Evolutionary conservation across 2,797 vertebrate genomes (phyloP), one percentile per base, ranked within the genome.

Genomic region (Semaprochilodus insignis): DNA sequence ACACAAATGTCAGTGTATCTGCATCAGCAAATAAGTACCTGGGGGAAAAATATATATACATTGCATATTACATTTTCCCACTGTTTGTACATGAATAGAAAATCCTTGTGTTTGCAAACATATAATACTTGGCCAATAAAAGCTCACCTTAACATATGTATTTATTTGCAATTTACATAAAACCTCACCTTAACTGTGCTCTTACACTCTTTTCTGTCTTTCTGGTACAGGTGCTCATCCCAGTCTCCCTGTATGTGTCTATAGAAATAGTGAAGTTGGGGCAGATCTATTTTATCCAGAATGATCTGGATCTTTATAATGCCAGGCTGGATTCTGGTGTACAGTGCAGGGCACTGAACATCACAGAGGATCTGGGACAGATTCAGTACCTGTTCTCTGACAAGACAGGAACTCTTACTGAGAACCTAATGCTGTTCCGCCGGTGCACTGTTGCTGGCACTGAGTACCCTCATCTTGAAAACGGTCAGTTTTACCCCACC

Each of bases 351-450:
- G 95, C 97, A 0, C 90, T 99, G 77, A 99, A 99, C 90, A 99
- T 99, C 85, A 94, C 97, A 0, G 98, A 99, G 91, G 97, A 99
- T 85, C 95, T 99, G 77, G 98, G 98, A 6, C 98, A 97, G 91
- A 96, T 99, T 83, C 95, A 98, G 81, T 97, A 97, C 83, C 88
- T 99, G 81, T 99, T 99, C 90, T 98, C 97, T 0, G 98, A 99
- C 90, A 99, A 99, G 90, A 99, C 98, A 0, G 98, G 98, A 88
- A 99, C 98, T 0, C 96, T 99, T 65, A 99, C 98, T 0, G 97
- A 99, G 89, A 99, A 99, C 90, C 98, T 97, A 89, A 99, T 99
- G 98, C 96, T 98, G 89, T 99, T 99, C 87, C 93, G 95, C 40
- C 95, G 97, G 44, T 99, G 98, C 89, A 98, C 95, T 75, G 95